Evolutionary conservation across 37 sponge, comb jelly and placozoan species (phyloP).

Genomic region (Mnemiopsis leidyi): DNA sequence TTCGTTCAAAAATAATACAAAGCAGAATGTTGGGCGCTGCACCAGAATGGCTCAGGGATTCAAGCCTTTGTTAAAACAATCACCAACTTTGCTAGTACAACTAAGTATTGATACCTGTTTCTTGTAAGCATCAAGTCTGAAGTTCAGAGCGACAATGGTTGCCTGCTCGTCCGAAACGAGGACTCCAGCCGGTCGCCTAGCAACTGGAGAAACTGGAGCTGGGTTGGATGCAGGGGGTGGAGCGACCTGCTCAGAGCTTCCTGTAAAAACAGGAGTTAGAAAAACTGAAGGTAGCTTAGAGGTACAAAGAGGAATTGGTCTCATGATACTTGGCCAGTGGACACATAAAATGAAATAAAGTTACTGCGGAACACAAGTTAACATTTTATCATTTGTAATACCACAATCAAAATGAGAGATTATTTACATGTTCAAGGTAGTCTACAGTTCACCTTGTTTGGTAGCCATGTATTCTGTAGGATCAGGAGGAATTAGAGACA

Average conservation of each 20-base stretch:
- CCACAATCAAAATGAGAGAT: no score
- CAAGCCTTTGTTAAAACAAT: no score
- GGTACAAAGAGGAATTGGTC: not conserved
- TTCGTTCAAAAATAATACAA: no score
- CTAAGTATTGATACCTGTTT: no score
- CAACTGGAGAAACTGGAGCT: not conserved
- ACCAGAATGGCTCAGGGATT: no score
- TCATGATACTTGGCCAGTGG: no score
- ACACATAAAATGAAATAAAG: no score
- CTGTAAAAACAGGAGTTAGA: not conserved
- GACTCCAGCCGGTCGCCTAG: not conserved
- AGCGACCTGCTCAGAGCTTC: not conserved
- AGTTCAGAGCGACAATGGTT: constrained; percentile 30
- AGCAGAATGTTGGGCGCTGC: no score
- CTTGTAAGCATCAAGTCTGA: constrained; percentile 52
- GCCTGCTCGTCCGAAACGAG: not conserved
- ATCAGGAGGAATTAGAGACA: constrained; percentile 10
- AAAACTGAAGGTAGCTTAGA: not conserved
- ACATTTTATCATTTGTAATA: no score
- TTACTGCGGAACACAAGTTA: no score
- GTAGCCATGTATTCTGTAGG: constrained; percentile 31
- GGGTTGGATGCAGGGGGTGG: not conserved
- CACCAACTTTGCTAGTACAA: no score
- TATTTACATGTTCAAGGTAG: no score
- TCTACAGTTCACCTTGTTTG: not conserved